These are phyloP conservation scores for Limosa lapponica DNA, from an alignment of 2,797 vertebrate species.

Conservation along the genomic window DNA sequence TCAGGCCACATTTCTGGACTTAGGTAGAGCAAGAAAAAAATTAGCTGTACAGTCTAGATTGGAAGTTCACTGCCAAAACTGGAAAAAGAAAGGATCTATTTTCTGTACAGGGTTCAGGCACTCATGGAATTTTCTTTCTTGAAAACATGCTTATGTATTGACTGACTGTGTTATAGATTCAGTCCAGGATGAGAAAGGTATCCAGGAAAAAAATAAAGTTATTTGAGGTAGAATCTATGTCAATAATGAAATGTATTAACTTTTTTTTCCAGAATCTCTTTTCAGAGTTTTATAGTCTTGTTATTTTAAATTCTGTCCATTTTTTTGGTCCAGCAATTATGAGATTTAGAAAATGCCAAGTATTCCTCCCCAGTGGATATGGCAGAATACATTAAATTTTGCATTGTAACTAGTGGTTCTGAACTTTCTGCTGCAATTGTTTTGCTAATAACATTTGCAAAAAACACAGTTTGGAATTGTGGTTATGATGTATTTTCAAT, in stretches of 20 bases:
- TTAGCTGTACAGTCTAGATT: background rate
- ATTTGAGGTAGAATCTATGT: background rate
- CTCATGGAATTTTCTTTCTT: background rate
- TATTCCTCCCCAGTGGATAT: background rate
- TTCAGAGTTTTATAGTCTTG: background rate
- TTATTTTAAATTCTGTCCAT: background rate
- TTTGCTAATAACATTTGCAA: background rate
- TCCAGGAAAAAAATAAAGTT: background rate
- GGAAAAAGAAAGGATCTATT: background rate
- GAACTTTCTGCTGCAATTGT: background rate
- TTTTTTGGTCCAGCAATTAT: background rate
- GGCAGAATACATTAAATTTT: background rate
- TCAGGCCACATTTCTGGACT: background rate
- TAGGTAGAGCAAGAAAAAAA: background rate
- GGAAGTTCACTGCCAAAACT: background rate
- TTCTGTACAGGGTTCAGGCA: background rate
- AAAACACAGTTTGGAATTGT: background rate
- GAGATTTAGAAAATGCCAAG: background rate
- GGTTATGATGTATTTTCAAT: background rate
- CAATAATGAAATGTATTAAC: background rate
- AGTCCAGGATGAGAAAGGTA: background rate
- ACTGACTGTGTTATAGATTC: background rate
- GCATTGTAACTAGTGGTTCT: background rate
- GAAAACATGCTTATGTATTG: background rate
- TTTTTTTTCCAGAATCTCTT: background rate